Percentiles rank a stretch among this genome's conserved stretches.
Conservation (phyloP, 2,888 invertebrate genomes). For the Callimorpha dominula region DNA sequence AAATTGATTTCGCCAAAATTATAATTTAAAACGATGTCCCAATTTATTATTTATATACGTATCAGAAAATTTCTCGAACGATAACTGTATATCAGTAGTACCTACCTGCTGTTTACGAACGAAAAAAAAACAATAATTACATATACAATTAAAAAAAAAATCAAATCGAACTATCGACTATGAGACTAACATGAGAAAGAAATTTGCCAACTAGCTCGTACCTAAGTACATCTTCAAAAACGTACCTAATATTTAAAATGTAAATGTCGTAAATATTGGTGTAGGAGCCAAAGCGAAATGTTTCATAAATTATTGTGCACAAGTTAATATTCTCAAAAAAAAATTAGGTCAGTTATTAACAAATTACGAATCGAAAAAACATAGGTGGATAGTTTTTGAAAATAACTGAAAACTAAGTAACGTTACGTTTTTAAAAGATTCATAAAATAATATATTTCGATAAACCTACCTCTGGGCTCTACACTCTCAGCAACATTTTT, state of each 20-base stretch:
- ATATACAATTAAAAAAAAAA: no score
- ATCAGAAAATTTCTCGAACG: no score
- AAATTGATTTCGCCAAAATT: no score
- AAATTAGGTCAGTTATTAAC: not conserved
- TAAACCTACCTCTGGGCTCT: not conserved
- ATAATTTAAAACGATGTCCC: no score
- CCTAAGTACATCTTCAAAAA: not conserved
- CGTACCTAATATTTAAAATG: not conserved
- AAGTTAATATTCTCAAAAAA: not conserved
- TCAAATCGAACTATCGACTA: not conserved
- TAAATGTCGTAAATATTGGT: not conserved
- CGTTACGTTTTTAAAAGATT: not conserved
- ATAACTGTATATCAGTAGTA: no score
- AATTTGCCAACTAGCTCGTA: not conserved
- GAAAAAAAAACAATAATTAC: no score
- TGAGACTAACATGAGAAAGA: not conserved
- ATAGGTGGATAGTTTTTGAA: not conserved
- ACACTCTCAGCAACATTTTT: not conserved
- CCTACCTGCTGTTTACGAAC: no score
- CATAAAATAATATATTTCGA: not conserved
- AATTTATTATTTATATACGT: no score
- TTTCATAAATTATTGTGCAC: no score
- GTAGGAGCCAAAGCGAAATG: no score
- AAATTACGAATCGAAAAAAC: not conserved
- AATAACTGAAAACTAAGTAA: not conserved